Evolutionary conservation across 2,113 vertebrate species (phyloP).

Genomic region (Noctilio leporinus): DNA sequence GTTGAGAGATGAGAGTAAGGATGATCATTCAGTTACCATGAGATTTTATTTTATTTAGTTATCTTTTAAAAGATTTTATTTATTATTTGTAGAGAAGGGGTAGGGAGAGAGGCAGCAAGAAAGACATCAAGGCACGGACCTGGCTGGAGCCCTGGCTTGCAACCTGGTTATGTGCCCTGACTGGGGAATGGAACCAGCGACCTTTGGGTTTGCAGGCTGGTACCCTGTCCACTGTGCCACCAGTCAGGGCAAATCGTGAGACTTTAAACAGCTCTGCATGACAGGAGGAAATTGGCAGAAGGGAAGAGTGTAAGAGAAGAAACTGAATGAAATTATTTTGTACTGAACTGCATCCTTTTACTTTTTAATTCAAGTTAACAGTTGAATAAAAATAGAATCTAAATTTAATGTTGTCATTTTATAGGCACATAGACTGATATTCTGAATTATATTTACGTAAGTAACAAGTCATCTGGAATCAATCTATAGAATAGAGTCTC

Average conservation of each 20-base stretch:
- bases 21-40: neutral
- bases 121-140: too few relatives aligned
- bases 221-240: too few relatives aligned
- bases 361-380: neutral
- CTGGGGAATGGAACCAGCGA: too few relatives aligned
- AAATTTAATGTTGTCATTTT: slow-evolving; percentile 14
- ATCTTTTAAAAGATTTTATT: too few relatives aligned
- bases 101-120: too few relatives aligned
- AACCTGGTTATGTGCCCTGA: too few relatives aligned
- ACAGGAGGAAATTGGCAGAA: neutral
- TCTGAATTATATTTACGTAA: neutral
- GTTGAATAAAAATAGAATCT: slow-evolving; percentile 1
- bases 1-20: neutral
- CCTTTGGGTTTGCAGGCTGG: too few relatives aligned
- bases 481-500: slow-evolving; percentile 9
- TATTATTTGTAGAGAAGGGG: too few relatives aligned
- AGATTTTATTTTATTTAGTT: too few relatives aligned
- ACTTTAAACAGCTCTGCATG: neutral
- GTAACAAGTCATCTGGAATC: neutral
- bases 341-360: neutral
- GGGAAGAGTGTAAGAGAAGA: neutral
- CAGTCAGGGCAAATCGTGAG: too few relatives aligned
- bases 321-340: neutral
- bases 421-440: neutral
- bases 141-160: too few relatives aligned